phyloP scores from a whole-genome alignment of 2,888 invertebrate genomes.

The Nephrotoma flavescens region DNA sequence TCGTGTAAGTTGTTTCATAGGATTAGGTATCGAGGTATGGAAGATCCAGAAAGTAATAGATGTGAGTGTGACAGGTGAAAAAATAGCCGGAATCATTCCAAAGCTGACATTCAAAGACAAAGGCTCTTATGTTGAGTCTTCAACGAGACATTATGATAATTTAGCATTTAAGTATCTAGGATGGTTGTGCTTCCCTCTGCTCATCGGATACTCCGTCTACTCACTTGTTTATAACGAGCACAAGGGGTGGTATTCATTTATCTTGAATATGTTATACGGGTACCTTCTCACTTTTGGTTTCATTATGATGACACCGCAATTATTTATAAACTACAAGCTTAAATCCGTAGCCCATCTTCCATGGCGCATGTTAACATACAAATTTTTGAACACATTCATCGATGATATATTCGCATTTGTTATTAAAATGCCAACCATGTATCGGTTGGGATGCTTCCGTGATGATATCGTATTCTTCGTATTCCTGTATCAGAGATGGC shows the following conservation, averaged over 20 bases:
- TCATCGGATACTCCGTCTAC: constrained; percentile 87
- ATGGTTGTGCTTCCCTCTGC: constrained; percentile 87
- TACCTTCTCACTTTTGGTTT: constrained; percentile 97
- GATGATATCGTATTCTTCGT: constrained; percentile 99
- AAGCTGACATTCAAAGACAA: constrained; percentile 76
- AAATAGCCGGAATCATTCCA: constrained; percentile 65
- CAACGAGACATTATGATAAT: constrained; percentile 86
- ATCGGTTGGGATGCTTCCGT: constrained; percentile 92
- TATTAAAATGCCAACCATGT: constrained; percentile 99
- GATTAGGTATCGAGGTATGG: constrained; percentile 94
- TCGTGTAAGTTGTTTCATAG: constrained; percentile 84
- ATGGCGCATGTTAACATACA: constrained; percentile 99
- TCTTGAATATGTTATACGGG: constrained; percentile 92
- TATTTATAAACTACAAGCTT: constrained; percentile 98
- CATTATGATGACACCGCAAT: constrained; percentile 99
- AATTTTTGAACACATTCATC: constrained; percentile 97
- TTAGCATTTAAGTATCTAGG: constrained; percentile 94
- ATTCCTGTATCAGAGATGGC: constrained; percentile 97
- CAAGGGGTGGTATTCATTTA: constrained; percentile 98
- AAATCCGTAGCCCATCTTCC: constrained; percentile 98
- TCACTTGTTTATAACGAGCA: constrained; percentile 92
- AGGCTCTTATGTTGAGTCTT: constrained; percentile 89
- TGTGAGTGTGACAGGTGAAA: constrained; percentile 61
- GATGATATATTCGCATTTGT: constrained; percentile 99
- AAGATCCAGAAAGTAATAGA: constrained; percentile 96